These are phyloP conservation scores for Lepidurus couesii DNA, from an alignment of 1,140 invertebrate genomes.

Conservation along the genomic window DNA sequence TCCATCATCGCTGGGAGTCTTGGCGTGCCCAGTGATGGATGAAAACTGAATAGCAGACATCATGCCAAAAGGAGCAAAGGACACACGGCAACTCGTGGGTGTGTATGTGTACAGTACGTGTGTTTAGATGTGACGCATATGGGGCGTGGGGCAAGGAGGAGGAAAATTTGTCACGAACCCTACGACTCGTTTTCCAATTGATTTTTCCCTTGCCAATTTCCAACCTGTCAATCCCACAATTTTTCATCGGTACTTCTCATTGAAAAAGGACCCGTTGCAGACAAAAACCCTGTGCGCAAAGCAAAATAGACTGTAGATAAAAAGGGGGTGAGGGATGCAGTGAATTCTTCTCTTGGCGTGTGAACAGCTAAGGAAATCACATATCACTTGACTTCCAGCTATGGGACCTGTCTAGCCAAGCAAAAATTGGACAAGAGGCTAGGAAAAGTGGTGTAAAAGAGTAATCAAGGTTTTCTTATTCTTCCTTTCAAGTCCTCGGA, in stretches of 20 bases:
- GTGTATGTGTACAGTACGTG: too few relatives aligned
- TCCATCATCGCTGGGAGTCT: neutral
- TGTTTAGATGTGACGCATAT: neutral
- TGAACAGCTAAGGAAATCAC: neutral
- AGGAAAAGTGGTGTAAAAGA: neutral
- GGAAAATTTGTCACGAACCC: neutral
- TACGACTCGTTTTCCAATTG: neutral
- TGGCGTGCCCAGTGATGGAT: conserved; percentile 14
- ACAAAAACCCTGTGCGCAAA: neutral
- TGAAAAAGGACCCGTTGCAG: neutral
- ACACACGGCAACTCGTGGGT: neutral
- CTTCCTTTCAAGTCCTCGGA: neutral
- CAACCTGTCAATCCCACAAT: conserved; percentile 17
- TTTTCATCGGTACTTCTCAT: conserved; percentile 1
- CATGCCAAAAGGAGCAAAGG: neutral
- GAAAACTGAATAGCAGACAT: neutral
- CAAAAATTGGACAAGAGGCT: neutral
- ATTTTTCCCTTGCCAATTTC: neutral
- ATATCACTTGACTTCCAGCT: neutral
- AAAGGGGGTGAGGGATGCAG: neutral
- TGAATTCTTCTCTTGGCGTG: neutral
- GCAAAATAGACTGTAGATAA: neutral
- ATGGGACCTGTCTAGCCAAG: neutral
- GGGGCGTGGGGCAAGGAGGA: neutral
- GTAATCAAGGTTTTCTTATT: neutral